These are phyloP conservation scores for Brachycybe producta DNA, from an alignment of 2,888 invertebrate species.

Conservation along the genomic window DNA sequence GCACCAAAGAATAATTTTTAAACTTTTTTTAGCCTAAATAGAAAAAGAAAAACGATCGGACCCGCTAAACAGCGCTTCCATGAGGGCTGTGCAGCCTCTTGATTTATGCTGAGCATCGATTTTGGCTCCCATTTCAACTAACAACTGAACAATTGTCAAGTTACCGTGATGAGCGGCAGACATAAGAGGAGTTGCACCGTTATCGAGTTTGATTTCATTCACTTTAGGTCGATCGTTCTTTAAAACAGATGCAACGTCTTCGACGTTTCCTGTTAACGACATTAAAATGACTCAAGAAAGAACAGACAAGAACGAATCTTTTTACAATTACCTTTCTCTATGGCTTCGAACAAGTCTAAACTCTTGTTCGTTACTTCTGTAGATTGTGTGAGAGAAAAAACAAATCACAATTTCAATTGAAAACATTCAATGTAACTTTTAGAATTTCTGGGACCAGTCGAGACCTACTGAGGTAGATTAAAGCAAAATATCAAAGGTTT, in stretches of 20 bases:
- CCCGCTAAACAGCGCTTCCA: conserved; percentile 38
- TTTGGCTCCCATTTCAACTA: conserved; percentile 33
- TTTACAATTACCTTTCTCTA: background rate
- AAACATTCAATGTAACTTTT: no score
- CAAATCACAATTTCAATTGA: no score
- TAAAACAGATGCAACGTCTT: conserved; percentile 29
- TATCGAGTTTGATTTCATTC: conserved; percentile 30
- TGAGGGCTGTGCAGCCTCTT: conserved; percentile 38
- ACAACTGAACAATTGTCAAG: conserved; percentile 31
- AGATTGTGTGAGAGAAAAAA: no score
- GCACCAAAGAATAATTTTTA: no score
- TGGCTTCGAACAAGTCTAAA: background rate
- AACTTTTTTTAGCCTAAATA: no score
- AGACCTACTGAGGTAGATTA: no score
- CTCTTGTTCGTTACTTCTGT: no score
- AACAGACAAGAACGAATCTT: background rate
- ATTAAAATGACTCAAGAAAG: no score
- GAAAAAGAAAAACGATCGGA: no score
- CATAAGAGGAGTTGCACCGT: conserved; percentile 37
- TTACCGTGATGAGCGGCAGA: conserved; percentile 36
- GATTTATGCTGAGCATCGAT: conserved; percentile 34
- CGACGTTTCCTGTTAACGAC: conserved; percentile 30
- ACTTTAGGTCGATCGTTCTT: conserved; percentile 29
- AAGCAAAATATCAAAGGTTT: no score
- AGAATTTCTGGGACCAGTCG: no score